Conservation (phyloP, 1,140 invertebrate genomes). For the Elysia chlorotica region DNA sequence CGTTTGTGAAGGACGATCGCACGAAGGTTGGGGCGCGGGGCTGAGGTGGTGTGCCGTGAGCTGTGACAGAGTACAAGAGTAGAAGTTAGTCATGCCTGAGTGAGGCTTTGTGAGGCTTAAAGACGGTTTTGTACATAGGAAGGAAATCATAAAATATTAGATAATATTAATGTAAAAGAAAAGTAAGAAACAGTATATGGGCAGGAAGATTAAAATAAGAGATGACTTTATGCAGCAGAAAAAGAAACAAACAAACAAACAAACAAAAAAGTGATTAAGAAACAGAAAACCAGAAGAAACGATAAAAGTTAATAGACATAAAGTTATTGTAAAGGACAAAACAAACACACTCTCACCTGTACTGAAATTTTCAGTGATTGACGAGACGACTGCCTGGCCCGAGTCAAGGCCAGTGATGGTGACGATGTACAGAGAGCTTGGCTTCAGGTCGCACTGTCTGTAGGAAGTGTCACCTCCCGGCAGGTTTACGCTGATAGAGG, state of each 20-base stretch:
- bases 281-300: no score
- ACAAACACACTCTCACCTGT: conserved; percentile 12
- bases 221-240: background rate
- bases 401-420: conserved; percentile 29
- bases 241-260: background rate
- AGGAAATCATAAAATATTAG: no score
- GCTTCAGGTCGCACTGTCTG: conserved; percentile 26
- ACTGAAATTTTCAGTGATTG: conserved; percentile 11
- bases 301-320: no score
- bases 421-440: conserved; percentile 34
- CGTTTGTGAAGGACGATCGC: conserved; percentile 30
- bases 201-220: background rate
- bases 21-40: conserved; percentile 29
- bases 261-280: background rate
- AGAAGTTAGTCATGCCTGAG: no score
- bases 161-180: no score
- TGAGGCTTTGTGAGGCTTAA: no score
- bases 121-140: no score
- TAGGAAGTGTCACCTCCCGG: background rate
- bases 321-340: no score
- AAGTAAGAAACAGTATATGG: background rate
- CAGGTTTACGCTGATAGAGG: background rate
- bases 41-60: conserved; percentile 26
- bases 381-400: conserved; percentile 19
- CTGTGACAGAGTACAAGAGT: no score